Percentiles rank a stretch among this genome's conserved stretches.
phyloP scores from a whole-genome alignment of 35 echinoderm and acorn worm species.

The Hemicentrotus pulcherrimus region DNA sequence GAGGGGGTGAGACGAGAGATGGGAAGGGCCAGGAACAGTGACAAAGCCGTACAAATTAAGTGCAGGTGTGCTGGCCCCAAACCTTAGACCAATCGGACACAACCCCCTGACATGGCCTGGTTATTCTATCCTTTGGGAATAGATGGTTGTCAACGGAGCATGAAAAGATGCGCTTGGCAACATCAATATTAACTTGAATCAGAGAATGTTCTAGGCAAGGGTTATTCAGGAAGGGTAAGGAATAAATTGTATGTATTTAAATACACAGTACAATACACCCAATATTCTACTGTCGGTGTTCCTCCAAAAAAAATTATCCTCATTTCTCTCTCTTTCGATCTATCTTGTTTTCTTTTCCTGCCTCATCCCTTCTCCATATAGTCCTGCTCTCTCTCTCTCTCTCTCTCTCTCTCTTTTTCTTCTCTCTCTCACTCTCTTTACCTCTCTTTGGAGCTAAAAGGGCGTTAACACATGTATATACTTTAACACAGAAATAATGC shows the following conservation, averaged over 20 bases:
- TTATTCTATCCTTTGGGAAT: neutral
- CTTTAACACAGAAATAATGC: too few species aligned
- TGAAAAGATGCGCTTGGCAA: neutral
- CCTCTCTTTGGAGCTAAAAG: too few species aligned
- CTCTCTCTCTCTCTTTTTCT: neutral
- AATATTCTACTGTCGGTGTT: too few species aligned
- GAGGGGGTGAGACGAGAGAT: neutral
- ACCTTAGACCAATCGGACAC: neutral
- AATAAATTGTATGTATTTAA: too few species aligned
- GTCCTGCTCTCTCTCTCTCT: neutral
- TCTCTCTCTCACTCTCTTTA: neutral
- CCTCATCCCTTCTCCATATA: neutral
- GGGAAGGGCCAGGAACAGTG: neutral
- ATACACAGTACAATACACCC: too few species aligned
- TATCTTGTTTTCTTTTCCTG: neutral
- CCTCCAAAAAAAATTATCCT: too few species aligned
- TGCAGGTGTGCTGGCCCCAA: neutral
- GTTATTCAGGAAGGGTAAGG: neutral
- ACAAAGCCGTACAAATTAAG: neutral
- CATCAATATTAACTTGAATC: neutral
- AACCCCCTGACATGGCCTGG: neutral
- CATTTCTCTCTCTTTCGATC: neutral
- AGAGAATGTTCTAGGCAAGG: neutral
- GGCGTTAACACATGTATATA: too few species aligned
- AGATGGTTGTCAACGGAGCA: neutral